Conservation (phyloP, 1,140 invertebrate genomes). For the Papilio glaucus region DNA sequence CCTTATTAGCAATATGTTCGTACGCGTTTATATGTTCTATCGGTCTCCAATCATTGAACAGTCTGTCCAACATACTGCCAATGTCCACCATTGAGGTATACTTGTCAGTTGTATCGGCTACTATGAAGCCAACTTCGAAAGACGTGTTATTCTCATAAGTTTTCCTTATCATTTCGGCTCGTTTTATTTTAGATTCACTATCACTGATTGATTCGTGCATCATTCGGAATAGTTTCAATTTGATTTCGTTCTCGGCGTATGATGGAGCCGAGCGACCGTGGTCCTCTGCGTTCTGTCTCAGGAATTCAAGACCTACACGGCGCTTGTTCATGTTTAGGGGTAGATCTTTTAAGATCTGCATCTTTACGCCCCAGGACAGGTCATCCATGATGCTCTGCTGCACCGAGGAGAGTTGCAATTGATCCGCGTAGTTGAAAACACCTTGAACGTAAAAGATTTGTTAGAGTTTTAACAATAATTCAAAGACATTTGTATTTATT, state of each 20-base stretch:
- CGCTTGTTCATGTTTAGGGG: not conserved
- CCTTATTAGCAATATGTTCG: conserved; percentile 70
- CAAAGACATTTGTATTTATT: too few species aligned
- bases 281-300: not conserved
- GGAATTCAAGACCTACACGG: conserved; percentile 42
- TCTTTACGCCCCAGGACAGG: conserved; percentile 52
- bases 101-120: conserved; percentile 67
- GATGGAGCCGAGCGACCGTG: not conserved
- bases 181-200: conserved; percentile 62
- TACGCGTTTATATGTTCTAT: conserved; percentile 74
- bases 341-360: conserved; percentile 47
- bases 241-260: conserved; percentile 56
- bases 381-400: conserved; percentile 52
- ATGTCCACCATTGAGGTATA: conserved; percentile 60
- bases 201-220: conserved; percentile 71
- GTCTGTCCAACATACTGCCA: conserved; percentile 49
- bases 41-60: conserved; percentile 61
- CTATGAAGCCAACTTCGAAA: conserved; percentile 66
- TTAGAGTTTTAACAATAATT: too few species aligned
- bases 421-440: not conserved
- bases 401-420: not conserved
- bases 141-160: conserved; percentile 56
- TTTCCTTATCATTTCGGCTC: conserved; percentile 57
- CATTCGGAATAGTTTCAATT: conserved; percentile 64
- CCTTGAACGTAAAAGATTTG: not conserved